Evolutionary conservation across 2,797 vertebrate species (phyloP).

Genomic region (Melanotaenia maccullochi): DNA sequence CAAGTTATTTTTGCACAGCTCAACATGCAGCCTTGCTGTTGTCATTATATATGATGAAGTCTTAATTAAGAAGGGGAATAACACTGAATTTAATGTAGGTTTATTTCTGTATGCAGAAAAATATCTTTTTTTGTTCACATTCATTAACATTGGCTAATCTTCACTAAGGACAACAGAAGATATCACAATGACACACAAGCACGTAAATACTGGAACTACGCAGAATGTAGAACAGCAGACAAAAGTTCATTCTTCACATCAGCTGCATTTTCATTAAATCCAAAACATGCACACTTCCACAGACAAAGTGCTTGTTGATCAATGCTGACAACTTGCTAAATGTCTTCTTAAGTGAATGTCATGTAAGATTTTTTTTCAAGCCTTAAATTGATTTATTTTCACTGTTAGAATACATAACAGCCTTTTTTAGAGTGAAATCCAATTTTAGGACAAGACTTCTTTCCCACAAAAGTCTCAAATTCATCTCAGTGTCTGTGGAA

Average conservation of each 20-base stretch:
- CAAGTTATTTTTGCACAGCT: conserved; percentile 41
- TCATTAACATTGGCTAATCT: background rate
- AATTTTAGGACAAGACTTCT: background rate
- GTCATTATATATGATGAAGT: conserved; percentile 42
- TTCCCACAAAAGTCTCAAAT: background rate
- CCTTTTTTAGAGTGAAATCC: background rate
- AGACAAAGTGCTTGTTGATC: conserved; percentile 16
- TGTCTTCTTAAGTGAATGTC: background rate
- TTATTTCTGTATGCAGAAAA: background rate
- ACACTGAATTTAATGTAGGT: conserved; percentile 58
- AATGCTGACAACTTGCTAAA: conserved; percentile 7
- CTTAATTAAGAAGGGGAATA: conserved; percentile 64
- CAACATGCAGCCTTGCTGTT: conserved; percentile 54
- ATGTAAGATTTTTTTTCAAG: background rate
- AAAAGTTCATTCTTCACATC: conserved; percentile 12
- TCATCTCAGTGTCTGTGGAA: conserved; percentile 1
- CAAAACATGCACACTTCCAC: conserved; percentile 25
- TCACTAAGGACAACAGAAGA: background rate
- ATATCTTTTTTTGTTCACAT: background rate
- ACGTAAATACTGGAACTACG: background rate
- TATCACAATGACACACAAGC: conserved; percentile 44
- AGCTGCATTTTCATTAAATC: conserved; percentile 14
- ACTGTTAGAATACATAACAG: background rate
- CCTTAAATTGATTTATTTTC: conserved; percentile 1
- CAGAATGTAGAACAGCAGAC: background rate